Percentiles rank a stretch among this genome's conserved stretches.
phyloP scores from a whole-genome alignment of 1,140 invertebrate genomes.

The Atopsyche davidsoni region DNA sequence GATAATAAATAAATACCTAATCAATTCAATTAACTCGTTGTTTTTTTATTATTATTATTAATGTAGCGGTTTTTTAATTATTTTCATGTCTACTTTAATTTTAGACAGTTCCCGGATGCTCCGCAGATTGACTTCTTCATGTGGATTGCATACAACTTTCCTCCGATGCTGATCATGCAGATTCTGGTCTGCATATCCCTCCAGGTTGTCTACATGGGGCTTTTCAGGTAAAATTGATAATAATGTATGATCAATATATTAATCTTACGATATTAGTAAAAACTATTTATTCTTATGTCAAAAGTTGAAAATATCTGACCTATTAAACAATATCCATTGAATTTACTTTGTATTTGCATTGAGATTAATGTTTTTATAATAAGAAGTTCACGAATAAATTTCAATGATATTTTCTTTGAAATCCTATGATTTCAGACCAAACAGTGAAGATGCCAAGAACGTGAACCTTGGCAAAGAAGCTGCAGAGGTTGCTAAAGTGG shows the following conservation, averaged over 20 bases:
- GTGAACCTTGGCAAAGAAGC: slow-evolving; percentile 51
- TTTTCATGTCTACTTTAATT: slow-evolving; percentile 17
- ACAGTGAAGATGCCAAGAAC: slow-evolving; percentile 51
- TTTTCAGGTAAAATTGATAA: no score
- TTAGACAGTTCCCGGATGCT: slow-evolving; percentile 48
- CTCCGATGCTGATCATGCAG: slow-evolving; percentile 66
- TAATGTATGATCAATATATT: slow-evolving; percentile 18
- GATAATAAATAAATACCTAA: no score
- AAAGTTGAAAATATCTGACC: no score
- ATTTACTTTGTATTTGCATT: no score
- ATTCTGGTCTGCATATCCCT: slow-evolving; percentile 66
- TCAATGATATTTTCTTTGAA: no score
- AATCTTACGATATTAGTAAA: no score
- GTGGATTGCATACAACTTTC: slow-evolving; percentile 64
- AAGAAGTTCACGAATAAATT: no score
- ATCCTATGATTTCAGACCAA: slow-evolving; percentile 42
- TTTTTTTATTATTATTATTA: no score
- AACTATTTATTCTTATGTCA: no score
- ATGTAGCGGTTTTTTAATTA: neutral
- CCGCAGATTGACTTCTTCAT: slow-evolving; percentile 65
- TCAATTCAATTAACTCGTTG: no score
- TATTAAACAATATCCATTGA: no score
- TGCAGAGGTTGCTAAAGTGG: slow-evolving; percentile 55
- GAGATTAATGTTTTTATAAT: no score
- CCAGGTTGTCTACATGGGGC: slow-evolving; percentile 68